Percentiles rank a stretch among this genome's conserved stretches.
These are phyloP conservation scores for Galagoides demidoff DNA, from an alignment of 2,797 vertebrate species.

Conservation along the genomic window DNA sequence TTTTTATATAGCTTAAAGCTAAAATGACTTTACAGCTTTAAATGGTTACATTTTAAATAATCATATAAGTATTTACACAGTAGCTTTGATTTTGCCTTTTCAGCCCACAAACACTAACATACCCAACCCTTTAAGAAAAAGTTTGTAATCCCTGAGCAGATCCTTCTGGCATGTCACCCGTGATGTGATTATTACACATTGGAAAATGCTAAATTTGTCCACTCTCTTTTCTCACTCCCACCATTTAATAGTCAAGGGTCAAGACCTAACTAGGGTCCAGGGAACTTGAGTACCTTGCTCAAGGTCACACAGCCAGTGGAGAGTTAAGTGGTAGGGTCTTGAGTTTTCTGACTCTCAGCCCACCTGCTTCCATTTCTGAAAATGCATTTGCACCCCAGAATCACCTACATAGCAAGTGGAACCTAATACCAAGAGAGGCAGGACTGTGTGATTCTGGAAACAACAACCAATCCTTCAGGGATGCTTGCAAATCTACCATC, in stretches of 20 bases:
- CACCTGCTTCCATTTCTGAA: background rate
- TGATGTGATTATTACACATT: accelerated
- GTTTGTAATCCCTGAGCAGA: background rate
- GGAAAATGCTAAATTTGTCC: background rate
- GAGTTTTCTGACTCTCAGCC: background rate
- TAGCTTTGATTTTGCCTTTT: slow-evolving; percentile 32
- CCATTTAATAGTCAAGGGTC: background rate
- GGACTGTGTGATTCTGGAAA: background rate
- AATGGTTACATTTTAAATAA: slow-evolving; percentile 9
- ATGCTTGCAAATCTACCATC: background rate
- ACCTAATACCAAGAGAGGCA: background rate
- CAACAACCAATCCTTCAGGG: background rate
- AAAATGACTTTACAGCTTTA: slow-evolving; percentile 26
- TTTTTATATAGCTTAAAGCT: background rate
- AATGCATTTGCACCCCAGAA: background rate
- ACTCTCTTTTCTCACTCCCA: background rate
- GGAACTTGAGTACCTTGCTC: background rate
- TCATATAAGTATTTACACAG: background rate
- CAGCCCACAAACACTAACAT: background rate
- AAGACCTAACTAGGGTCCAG: too few relatives aligned
- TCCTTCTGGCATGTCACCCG: background rate
- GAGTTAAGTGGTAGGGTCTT: background rate
- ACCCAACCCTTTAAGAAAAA: background rate
- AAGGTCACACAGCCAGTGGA: background rate
- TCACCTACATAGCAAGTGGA: background rate